Conservation (phyloP, 2,888 invertebrate genomes). For the Prosopocoilus inquinatus region DNA sequence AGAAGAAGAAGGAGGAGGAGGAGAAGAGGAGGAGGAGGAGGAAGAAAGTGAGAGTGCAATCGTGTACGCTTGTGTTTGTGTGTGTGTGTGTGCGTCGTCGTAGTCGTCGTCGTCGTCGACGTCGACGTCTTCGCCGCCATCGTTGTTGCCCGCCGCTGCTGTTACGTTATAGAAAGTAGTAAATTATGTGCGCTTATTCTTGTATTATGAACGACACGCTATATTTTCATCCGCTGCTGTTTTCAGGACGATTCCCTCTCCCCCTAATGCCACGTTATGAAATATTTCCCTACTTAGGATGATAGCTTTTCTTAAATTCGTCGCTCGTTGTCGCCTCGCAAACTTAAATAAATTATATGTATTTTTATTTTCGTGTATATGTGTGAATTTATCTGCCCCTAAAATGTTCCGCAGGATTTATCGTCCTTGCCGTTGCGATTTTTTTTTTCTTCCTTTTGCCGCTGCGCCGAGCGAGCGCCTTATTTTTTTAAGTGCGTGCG, state of each 20-base stretch:
- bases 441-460: neutral
- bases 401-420: conserved; percentile 4
- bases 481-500: too few relatives aligned
- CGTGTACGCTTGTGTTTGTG: too few relatives aligned
- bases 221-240: conserved; percentile 41
- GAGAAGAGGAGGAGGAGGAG: too few relatives aligned
- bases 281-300: conserved; percentile 54
- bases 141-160: conserved; percentile 11
- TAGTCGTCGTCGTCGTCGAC: neutral
- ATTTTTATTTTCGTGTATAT: conserved; percentile 5
- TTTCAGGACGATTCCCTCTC: conserved; percentile 32
- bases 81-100: too few relatives aligned
- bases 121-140: conserved; percentile 4
- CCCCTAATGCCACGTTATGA: conserved; percentile 42
- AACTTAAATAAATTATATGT: conserved; percentile 5
- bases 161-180: conserved; percentile 30
- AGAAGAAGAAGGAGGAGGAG: too few relatives aligned
- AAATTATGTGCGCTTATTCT: conserved; percentile 34
- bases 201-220: conserved; percentile 42
- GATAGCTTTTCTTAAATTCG: conserved; percentile 55
- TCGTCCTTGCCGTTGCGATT: conserved; percentile 3
- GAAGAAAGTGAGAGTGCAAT: too few relatives aligned
- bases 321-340: conserved; percentile 28
- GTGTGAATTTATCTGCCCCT: conserved; percentile 5
- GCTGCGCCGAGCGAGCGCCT: too few relatives aligned